These are phyloP conservation scores for Acanthoscelides obtectus DNA, from an alignment of 2,888 invertebrate genomes.

Conservation along the genomic window DNA sequence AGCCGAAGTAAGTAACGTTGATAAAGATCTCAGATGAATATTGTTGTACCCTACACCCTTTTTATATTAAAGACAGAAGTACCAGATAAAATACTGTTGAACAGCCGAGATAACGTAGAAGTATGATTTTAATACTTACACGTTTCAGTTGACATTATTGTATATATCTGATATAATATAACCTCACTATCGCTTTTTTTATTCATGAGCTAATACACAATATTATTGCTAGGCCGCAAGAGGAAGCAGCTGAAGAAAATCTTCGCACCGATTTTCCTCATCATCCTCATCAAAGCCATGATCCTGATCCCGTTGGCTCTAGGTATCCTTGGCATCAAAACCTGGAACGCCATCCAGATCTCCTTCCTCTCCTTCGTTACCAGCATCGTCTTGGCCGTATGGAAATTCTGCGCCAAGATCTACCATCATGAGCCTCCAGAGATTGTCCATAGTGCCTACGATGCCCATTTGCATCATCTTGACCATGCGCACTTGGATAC, in stretches of 20 bases:
- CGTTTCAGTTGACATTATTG: no score
- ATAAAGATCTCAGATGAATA: no score
- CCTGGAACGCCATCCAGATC: constrained; percentile 81
- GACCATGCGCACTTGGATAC: constrained; percentile 39
- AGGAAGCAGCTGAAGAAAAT: constrained; percentile 75
- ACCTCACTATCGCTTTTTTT: neutral
- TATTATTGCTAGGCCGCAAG: constrained; percentile 11
- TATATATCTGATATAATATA: no score
- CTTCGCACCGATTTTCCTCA: constrained; percentile 75
- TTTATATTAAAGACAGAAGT: no score
- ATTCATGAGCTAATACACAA: constrained; percentile 67
- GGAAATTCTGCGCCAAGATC: constrained; percentile 83
- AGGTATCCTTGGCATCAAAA: constrained; percentile 78
- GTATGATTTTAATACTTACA: no score
- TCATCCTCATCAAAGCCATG: constrained; percentile 79
- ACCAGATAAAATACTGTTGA: no score
- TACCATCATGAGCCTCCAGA: constrained; percentile 15
- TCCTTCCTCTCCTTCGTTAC: constrained; percentile 84
- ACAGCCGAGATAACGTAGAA: no score
- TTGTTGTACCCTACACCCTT: neutral
- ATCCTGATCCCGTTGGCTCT: constrained; percentile 79
- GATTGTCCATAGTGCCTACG: constrained; percentile 24
- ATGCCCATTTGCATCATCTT: constrained; percentile 63
- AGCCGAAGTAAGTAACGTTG: constrained; percentile 30
- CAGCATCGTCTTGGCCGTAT: constrained; percentile 76